Conservation (phyloP, 2,797 vertebrate genomes). For the Silurus lanzhouensis region DNA sequence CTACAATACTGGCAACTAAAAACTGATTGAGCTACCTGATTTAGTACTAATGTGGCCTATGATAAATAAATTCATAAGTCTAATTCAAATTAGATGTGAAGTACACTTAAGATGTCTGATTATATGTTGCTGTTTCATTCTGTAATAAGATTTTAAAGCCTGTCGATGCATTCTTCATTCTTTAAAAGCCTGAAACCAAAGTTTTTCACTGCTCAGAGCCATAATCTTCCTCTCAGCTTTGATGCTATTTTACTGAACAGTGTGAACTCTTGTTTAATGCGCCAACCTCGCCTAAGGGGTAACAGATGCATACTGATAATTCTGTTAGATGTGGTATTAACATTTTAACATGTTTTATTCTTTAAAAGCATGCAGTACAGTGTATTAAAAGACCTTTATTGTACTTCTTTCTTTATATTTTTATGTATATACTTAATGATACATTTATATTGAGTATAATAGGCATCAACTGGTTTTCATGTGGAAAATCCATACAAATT, state of each 20-base stretch:
- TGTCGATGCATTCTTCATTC: neutral
- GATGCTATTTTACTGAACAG: conserved; percentile 22
- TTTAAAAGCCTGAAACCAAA: neutral
- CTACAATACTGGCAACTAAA: neutral
- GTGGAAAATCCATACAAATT: neutral
- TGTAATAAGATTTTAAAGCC: neutral
- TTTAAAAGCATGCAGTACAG: neutral
- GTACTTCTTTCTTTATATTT: neutral
- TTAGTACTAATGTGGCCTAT: neutral
- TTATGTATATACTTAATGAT: neutral
- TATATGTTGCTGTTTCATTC: neutral
- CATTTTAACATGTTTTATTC: conserved; percentile 24
- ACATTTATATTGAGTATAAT: neutral
- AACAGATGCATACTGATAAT: conserved; percentile 22
- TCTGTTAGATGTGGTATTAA: conserved; percentile 27
- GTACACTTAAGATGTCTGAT: neutral
- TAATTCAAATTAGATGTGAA: neutral
- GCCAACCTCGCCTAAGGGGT: conserved; percentile 21
- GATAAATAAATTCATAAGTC: neutral
- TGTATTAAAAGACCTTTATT: neutral
- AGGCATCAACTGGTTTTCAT: neutral
- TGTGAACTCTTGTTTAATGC: conserved; percentile 24
- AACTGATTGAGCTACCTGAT: neutral
- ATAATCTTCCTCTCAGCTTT: conserved; percentile 13
- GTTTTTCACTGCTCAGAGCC: neutral